These are phyloP conservation scores for Rhagoletis pomonella DNA, from an alignment of 1,140 invertebrate genomes.

Conservation along the genomic window DNA sequence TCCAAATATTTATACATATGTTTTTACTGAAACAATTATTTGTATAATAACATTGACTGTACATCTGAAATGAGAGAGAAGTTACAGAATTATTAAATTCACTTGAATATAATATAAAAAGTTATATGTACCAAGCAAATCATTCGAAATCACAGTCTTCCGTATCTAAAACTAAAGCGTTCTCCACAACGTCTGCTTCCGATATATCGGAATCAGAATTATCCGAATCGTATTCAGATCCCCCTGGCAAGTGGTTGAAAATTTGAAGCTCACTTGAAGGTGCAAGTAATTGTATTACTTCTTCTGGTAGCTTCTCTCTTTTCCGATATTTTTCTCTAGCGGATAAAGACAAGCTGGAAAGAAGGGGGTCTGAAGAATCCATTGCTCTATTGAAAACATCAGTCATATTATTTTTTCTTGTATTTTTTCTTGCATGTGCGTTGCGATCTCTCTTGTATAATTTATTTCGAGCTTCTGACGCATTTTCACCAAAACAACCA, in stretches of 20 bases:
- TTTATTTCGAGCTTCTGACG: conserved; percentile 52
- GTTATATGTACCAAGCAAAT: conserved; percentile 22
- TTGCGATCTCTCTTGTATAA: conserved; percentile 40
- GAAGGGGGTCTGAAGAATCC: conserved; percentile 49
- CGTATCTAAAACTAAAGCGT: conserved; percentile 15
- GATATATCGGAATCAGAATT: too few relatives aligned
- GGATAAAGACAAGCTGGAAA: conserved; percentile 36
- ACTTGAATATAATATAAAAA: conserved; percentile 22
- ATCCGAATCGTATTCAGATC: neutral
- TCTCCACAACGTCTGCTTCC: too few relatives aligned
- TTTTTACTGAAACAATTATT: conserved; percentile 15
- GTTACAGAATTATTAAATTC: conserved; percentile 15
- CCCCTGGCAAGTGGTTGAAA: conserved; percentile 18
- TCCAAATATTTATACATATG: conserved; percentile 25
- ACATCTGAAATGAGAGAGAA: conserved; percentile 12
- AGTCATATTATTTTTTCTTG: too few relatives aligned
- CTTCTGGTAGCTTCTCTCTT: conserved; percentile 5
- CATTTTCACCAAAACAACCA: conserved; percentile 56
- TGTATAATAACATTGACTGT: conserved; percentile 9
- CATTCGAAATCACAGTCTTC: conserved; percentile 16
- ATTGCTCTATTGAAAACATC: conserved; percentile 55
- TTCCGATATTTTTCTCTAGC: conserved; percentile 11
- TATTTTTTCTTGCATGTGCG: conserved; percentile 52
- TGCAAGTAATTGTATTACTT: neutral
- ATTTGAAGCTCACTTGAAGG: conserved; percentile 11